These are phyloP conservation scores for Percopsis transmontana DNA, from an alignment of 2,113 vertebrate species.

Conservation along the genomic window DNA sequence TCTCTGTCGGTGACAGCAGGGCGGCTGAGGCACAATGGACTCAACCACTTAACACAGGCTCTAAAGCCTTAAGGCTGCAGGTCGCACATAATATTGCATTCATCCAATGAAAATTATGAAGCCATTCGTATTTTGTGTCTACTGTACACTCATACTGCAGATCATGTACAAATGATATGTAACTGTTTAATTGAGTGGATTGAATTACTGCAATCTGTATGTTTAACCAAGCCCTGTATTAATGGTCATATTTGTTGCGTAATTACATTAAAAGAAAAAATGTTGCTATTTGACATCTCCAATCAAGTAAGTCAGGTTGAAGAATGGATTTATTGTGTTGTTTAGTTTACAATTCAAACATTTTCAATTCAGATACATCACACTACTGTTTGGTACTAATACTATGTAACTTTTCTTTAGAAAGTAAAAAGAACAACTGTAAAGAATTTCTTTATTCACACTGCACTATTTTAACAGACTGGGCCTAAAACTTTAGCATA, in stretches of 20 bases:
- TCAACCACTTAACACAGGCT: slow-evolving; percentile 8
- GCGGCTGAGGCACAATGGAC: slow-evolving; percentile 48
- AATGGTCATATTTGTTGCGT: background rate
- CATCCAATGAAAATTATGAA: slow-evolving; percentile 30
- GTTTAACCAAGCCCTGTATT: background rate
- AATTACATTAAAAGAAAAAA: too few species aligned
- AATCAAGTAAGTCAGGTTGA: background rate
- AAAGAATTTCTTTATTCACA: background rate
- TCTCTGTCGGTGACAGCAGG: slow-evolving; percentile 61
- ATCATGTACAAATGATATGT: background rate
- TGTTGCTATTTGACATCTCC: background rate
- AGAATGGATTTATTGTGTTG: background rate
- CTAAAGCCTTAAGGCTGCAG: slow-evolving; percentile 39
- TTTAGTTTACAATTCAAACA: too few species aligned
- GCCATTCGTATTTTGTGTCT: background rate
- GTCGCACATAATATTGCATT: slow-evolving; percentile 46
- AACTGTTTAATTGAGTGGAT: background rate
- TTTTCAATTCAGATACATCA: too few species aligned
- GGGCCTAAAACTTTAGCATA: background rate
- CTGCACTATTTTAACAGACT: background rate
- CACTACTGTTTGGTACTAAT: too few species aligned
- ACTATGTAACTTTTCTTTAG: too few species aligned
- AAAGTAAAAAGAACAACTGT: too few species aligned
- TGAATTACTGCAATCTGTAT: background rate
- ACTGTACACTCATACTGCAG: background rate